Base-by-base conservation (phyloP, 2,113 vertebrate genomes). In the Pseudopipra pipra region DNA sequence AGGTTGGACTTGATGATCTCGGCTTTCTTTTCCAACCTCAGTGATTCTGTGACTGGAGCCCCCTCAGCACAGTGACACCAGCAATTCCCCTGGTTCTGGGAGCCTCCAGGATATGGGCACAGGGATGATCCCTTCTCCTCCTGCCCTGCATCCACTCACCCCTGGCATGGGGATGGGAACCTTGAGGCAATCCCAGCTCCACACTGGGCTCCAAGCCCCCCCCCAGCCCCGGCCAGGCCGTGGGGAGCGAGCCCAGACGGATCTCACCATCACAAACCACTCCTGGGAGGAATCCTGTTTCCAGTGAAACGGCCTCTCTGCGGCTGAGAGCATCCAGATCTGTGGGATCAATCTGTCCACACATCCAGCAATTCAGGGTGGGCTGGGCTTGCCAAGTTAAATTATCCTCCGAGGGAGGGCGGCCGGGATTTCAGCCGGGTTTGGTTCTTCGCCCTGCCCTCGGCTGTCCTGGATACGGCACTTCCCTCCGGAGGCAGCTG, bases 1-100 rank as follows among this genome's bases (percentile, higher is more conserved):
- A 52, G 14, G 14, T 22, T 27, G 37, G 11, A 10, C 22, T 46
- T 3, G 4, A 4, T 76, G 52, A 35, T 14, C 54, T 70, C 25
- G 21, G 46, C 14, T 21, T 8, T 33, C 27, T 52, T 77, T 61
- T 54, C 22, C 33, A 37, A 13, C 27, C 46, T 23, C 55, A 27
- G 33, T 19, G 37, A 44, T 15, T 19, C 39, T 28, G 55, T 39
- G 74, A 8, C 97, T 98, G 94, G 98, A 98, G 81, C 16, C 31
- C 44, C 44, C 47, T 58, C 44, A 63, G 59, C 54, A 41, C 52
- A 8, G n/a, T 1, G 4, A 27, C 2, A 8, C 31, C 59, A 58
- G 65, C 41, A 33, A 27, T 14, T 1, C 49, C 54, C 47, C 63
- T 4, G 21, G 18, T n/a, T 46, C 44, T 46, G 62, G 46, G 33